phyloP scores from a whole-genome alignment of 2,888 invertebrate species.

The Rhogogaster chlorosoma region DNA sequence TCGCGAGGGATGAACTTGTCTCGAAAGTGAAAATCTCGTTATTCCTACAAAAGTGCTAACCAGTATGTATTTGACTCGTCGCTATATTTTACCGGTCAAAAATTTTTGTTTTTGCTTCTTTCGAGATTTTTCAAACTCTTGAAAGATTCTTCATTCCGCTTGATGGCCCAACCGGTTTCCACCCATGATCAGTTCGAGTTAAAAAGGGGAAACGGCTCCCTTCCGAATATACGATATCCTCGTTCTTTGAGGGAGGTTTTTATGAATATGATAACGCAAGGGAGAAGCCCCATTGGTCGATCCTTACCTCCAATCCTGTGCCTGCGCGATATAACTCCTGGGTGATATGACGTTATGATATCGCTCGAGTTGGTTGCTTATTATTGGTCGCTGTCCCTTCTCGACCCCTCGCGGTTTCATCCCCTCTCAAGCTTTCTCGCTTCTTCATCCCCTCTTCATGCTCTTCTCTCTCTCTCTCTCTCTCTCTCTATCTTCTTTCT shows the following conservation, averaged over 20 bases:
- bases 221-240: constrained; percentile 1
- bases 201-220: constrained; percentile 3
- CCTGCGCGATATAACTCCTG: constrained; percentile 70
- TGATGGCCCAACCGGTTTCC: background rate
- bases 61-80: background rate
- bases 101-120: background rate
- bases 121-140: background rate
- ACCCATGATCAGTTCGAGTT: background rate
- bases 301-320: constrained; percentile 72
- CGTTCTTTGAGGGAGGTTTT: constrained; percentile 54
- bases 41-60: background rate
- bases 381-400: constrained; percentile 75
- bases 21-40: background rate
- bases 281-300: constrained; percentile 66
- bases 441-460: constrained; percentile 64
- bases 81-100: background rate
- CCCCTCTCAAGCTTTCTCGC: constrained; percentile 63
- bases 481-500: background rate
- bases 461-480: constrained; percentile 57
- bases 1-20: background rate
- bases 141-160: background rate
- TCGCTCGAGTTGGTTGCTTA: constrained; percentile 70
- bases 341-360: constrained; percentile 78
- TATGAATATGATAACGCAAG: constrained; percentile 62
- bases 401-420: constrained; percentile 64